These are phyloP conservation scores for Drosophila sordidula DNA, from an alignment of 2,888 invertebrate species.

Conservation along the genomic window DNA sequence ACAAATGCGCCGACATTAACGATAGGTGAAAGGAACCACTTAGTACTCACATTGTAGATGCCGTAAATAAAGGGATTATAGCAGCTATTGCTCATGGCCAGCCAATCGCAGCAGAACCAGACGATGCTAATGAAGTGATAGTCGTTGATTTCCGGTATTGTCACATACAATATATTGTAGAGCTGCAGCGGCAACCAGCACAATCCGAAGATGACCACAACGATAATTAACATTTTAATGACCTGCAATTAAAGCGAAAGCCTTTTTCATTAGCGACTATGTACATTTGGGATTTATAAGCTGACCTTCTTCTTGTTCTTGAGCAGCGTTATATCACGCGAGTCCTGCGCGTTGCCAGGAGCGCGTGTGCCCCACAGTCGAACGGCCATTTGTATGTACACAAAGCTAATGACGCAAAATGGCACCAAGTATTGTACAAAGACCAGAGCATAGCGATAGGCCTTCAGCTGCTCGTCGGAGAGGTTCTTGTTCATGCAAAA, in stretches of 20 bases:
- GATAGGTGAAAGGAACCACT: constrained; percentile 1
- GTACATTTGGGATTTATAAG: neutral
- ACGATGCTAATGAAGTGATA: constrained; percentile 93
- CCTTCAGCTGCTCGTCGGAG: constrained; percentile 85
- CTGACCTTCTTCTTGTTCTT: constrained; percentile 93
- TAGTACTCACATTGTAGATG: constrained; percentile 92
- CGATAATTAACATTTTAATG: constrained; percentile 94
- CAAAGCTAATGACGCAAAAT: constrained; percentile 91
- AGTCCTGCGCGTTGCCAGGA: constrained; percentile 92
- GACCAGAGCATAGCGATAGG: constrained; percentile 86
- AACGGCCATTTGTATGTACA: constrained; percentile 92
- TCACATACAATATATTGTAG: constrained; percentile 90
- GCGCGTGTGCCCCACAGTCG: constrained; percentile 92
- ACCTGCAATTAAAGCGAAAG: constrained; percentile 86
- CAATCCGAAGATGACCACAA: constrained; percentile 92
- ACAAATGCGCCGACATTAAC: neutral
- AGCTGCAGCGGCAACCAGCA: constrained; percentile 94
- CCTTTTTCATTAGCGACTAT: neutral
- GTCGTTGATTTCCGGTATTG: constrained; percentile 89
- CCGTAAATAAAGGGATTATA: constrained; percentile 96
- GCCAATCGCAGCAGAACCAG: constrained; percentile 94
- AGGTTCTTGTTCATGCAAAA: constrained; percentile 86
- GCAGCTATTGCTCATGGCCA: constrained; percentile 95
- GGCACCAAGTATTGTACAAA: constrained; percentile 91
- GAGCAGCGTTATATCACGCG: constrained; percentile 91